A percentile compares a stretch with the other conserved stretches of the same genome.
These are phyloP conservation scores for Carposina sasakii DNA, from an alignment of 1,140 invertebrate genomes.

Conservation along the genomic window DNA sequence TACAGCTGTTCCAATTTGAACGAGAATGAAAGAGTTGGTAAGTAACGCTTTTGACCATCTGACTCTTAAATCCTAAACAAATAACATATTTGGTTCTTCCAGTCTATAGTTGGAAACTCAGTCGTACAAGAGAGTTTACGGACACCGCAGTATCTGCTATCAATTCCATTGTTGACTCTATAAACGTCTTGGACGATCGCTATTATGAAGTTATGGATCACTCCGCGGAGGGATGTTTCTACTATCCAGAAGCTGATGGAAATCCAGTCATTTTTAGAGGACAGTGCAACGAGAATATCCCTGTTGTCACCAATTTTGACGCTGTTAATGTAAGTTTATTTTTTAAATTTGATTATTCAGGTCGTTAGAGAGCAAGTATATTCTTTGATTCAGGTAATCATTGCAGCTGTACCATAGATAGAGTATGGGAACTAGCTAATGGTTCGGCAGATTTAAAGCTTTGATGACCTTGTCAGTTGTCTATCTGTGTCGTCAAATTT, in stretches of 20 bases:
- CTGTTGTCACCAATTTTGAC: slow-evolving; percentile 34
- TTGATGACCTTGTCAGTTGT: too few species aligned
- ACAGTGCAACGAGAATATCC: slow-evolving; percentile 35
- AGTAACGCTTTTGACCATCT: too few species aligned
- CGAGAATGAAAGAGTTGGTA: slow-evolving; percentile 42
- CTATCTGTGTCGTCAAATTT: too few species aligned
- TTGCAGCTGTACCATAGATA: too few species aligned
- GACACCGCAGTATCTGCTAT: slow-evolving; percentile 25
- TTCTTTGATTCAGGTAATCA: too few species aligned
- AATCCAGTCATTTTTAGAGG: slow-evolving; percentile 36
- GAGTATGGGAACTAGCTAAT: too few species aligned
- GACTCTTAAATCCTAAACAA: too few species aligned
- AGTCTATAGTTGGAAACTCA: slow-evolving; percentile 55
- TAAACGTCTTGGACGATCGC: slow-evolving; percentile 40
- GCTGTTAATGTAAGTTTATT: slow-evolving; percentile 26
- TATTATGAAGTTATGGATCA: slow-evolving; percentile 35
- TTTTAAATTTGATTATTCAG: neutral
- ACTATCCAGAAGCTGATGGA: slow-evolving; percentile 33
- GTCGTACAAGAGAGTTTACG: slow-evolving; percentile 29
- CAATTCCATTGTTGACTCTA: slow-evolving; percentile 24
- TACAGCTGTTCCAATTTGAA: slow-evolving; percentile 49
- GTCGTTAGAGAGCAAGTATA: too few species aligned
- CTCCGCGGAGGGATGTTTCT: slow-evolving; percentile 41
- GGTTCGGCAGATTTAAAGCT: too few species aligned
- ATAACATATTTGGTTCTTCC: slow-evolving; percentile 14